Evolutionary conservation across 2,113 vertebrate genomes (phyloP).

Genomic region (Martes martes): DNA sequence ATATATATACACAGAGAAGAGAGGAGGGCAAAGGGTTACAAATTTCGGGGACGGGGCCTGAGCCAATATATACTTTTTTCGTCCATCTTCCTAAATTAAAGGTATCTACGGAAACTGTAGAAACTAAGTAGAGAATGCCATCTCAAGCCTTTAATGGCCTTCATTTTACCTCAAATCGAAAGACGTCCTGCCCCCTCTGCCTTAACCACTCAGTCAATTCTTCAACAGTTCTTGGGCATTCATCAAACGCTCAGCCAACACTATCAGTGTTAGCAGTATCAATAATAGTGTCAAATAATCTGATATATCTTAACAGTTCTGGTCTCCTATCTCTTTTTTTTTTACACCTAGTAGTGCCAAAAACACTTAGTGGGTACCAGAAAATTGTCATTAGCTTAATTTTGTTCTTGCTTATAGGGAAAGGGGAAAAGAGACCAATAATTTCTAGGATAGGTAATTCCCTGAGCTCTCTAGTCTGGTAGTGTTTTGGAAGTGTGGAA

Average conservation of each 20-base stretch:
- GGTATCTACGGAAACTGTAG: not conserved
- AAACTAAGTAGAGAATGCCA: not conserved
- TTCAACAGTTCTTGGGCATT: not conserved
- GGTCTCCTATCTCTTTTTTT: not conserved
- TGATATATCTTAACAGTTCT: not conserved
- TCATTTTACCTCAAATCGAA: not conserved
- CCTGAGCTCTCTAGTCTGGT: not conserved
- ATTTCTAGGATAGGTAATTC: not conserved
- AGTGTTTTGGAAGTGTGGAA: not conserved
- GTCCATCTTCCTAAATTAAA: not conserved
- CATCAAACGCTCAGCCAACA: not conserved
- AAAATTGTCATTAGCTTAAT: not conserved
- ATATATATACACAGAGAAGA: not conserved
- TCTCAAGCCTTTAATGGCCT: not conserved
- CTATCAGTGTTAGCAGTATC: not conserved
- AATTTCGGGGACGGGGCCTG: not conserved
- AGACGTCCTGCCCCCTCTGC: not conserved
- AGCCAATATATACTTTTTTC: not conserved
- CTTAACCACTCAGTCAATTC: not conserved
- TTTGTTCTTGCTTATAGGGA: not conserved
- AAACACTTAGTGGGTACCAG: not conserved
- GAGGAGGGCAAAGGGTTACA: not conserved
- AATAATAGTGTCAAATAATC: not conserved
- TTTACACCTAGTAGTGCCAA: not conserved
- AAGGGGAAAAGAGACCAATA: not conserved